Evolutionary conservation across 1,140 invertebrate genomes (phyloP).

Genomic region (Batillaria attramentaria): DNA sequence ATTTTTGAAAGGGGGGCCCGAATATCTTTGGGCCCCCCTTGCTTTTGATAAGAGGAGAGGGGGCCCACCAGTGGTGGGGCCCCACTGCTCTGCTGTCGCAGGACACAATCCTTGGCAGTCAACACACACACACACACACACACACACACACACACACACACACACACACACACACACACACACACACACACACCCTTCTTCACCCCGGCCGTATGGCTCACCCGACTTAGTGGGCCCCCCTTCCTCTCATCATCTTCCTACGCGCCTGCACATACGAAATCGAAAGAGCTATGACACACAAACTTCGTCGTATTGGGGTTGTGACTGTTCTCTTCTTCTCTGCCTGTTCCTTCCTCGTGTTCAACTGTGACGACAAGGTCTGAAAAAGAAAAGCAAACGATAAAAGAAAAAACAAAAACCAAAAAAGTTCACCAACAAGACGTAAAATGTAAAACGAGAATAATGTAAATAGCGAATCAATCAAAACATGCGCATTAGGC

Average conservation of each 20-base stretch:
- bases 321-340: too few relatives aligned
- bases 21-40: too few relatives aligned
- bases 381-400: too few relatives aligned
- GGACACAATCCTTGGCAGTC: background rate
- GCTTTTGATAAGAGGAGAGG: background rate
- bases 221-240: background rate
- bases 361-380: too few relatives aligned
- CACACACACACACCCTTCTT: background rate
- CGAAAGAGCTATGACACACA: background rate
- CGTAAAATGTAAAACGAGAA: too few relatives aligned
- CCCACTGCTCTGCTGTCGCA: background rate
- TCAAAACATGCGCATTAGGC: too few relatives aligned
- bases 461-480: too few relatives aligned
- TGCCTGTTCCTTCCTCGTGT: too few relatives aligned
- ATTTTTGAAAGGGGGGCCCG: too few relatives aligned
- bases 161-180: background rate
- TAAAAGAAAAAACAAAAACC: too few relatives aligned
- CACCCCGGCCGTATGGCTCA: background rate
- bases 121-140: slow-evolving; percentile 8
- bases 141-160: slow-evolving; percentile 12
- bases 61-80: background rate
- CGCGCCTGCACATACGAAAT: background rate
- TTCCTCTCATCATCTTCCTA: background rate
- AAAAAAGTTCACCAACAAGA: too few relatives aligned
- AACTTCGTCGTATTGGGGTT: too few relatives aligned